Percentiles rank a stretch among this genome's conserved stretches.
Conservation (phyloP, 2,113 vertebrate genomes). For the Brienomyrus longianalis region DNA sequence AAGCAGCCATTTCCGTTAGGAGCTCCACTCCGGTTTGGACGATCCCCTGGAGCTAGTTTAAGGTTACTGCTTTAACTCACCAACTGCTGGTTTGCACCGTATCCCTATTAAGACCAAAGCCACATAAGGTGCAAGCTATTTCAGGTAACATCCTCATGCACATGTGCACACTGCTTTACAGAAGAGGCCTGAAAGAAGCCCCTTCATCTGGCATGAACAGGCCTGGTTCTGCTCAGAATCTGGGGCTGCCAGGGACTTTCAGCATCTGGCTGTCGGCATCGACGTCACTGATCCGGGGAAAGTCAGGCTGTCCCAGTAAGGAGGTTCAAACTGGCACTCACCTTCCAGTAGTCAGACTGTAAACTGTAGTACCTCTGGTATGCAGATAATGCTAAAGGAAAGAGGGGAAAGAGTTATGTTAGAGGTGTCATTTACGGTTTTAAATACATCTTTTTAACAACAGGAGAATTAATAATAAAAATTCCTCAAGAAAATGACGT, state of each 20-base stretch:
- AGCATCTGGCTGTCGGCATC: not conserved
- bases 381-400: conserved; percentile 90
- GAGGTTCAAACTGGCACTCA: conserved; percentile 50
- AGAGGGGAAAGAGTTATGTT: not conserved
- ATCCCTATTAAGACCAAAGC: not conserved
- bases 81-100: not conserved
- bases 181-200: not conserved
- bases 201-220: not conserved
- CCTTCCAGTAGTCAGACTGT: conserved; percentile 99
- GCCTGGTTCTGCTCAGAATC: not conserved
- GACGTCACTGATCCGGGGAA: not conserved
- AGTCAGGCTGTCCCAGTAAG: not conserved
- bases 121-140: not conserved
- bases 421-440: not conserved
- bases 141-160: not conserved
- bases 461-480: not conserved
- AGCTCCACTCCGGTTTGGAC: not conserved
- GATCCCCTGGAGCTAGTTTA: not conserved
- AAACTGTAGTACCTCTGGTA: conserved; percentile 99
- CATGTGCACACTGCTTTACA: not conserved
- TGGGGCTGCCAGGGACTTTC: not conserved
- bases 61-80: not conserved
- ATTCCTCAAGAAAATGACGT: not conserved
- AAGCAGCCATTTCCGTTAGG: not conserved
- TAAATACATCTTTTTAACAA: not conserved